Evolutionary conservation across 2,113 vertebrate genomes (phyloP), one percentile per base, ranked within the genome.

Genomic region (Calyptommatus sinebrachiatus): DNA sequence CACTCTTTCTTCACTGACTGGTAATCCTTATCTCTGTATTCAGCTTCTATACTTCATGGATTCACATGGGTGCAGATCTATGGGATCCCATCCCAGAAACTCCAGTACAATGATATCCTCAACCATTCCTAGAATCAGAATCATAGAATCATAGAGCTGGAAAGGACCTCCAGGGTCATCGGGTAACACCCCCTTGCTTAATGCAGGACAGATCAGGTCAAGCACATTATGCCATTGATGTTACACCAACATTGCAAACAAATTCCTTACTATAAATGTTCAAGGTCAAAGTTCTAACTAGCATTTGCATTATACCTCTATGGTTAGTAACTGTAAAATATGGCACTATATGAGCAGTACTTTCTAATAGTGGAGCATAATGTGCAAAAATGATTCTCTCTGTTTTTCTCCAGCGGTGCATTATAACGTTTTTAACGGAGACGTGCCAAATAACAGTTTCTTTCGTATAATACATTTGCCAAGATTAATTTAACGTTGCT

Each of bases 271-370:
- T 65, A 18, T 8, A 76, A 60, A 63, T 45, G 14, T 46, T 45
- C 63, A 46, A 29, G 29, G 12, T 53, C 75, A 77, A n/a, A 67
- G n/a, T 2, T 9, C 46, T 31, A 57, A 11, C 29, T 77, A 67
- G 31, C 20, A 77, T 77, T 77, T 77, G 16, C 65, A 77, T 31
- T 77, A 9, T 68, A 50, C 50, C 24, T 45, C n/a, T 77, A 24
- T 62, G 22, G 10, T 45, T 67, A 63, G 61, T 24, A 45, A 46
- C 24, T 66, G 26, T 9, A 48, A 18, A 14, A 16, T 22, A 63
- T 26, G 21, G 24, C 10, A 28, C 20, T 5, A 2, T 63, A 48
- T 71, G 46, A n/a, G 26, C 41, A 71, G 22, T 46, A 26, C 67
- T 67, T 29, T 63, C 20, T 26, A 63, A 63, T 29, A n/a, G 18